Evolutionary conservation across 1,140 invertebrate genomes (phyloP).

Genomic region (Drosophila mojavensis): DNA sequence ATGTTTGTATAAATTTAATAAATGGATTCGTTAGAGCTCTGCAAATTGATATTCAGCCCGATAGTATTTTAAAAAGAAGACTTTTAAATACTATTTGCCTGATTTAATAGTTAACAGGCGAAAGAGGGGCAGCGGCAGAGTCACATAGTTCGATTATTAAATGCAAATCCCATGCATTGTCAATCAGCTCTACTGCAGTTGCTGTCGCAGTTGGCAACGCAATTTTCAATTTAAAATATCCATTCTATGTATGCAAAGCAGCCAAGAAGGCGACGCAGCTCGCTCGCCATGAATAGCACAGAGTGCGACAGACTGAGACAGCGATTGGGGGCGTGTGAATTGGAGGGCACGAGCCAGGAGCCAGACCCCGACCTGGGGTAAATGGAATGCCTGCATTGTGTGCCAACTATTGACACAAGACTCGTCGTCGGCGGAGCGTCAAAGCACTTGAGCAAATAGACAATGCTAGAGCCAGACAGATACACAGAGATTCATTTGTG

Average conservation of each 20-base stretch:
- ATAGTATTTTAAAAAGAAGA: conserved; percentile 11
- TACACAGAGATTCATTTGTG: conserved; percentile 7
- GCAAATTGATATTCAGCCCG: conserved; percentile 10
- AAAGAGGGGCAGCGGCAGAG: conserved; percentile 4
- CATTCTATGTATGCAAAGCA: conserved; percentile 76
- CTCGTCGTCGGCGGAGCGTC: conserved; percentile 45
- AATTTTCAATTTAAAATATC: conserved; percentile 78
- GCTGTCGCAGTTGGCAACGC: conserved; percentile 62
- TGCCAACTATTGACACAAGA: conserved; percentile 79
- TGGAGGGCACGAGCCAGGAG: too few relatives aligned
- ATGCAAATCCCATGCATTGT: conserved; percentile 76
- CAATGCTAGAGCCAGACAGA: conserved; percentile 42
- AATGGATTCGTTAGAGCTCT: conserved; percentile 39
- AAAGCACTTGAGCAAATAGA: conserved; percentile 77
- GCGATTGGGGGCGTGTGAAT: neutral
- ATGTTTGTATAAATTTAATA: conserved; percentile 41
- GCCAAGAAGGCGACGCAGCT: conserved; percentile 36
- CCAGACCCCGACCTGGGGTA: neutral
- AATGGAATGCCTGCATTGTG: conserved; percentile 54
- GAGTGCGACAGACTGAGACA: neutral
- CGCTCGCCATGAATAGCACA: neutral
- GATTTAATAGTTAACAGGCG: conserved; percentile 56
- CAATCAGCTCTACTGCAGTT: conserved; percentile 52
- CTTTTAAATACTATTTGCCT: conserved; percentile 55
- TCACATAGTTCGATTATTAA: conserved; percentile 73